Conservation (phyloP, 2,888 invertebrate species). For the Ditula angustiorana region DNA sequence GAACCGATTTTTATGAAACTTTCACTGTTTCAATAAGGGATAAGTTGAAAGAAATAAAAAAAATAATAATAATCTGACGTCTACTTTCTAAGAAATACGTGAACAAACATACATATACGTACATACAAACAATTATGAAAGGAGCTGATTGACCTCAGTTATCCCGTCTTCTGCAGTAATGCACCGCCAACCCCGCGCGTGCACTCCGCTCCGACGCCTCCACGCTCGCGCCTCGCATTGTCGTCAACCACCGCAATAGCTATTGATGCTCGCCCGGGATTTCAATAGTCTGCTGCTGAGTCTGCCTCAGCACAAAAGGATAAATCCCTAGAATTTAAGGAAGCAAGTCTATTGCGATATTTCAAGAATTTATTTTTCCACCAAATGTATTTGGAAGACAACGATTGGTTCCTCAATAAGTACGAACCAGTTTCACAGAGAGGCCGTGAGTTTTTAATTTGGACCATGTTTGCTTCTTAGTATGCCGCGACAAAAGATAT, state of each 20-base stretch:
- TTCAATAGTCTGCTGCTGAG: constrained; percentile 80
- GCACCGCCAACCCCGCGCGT: constrained; percentile 53
- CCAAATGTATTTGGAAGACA: no score
- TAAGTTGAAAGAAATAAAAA: no score
- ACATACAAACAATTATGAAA: neutral
- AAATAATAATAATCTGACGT: no score
- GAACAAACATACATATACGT: no score
- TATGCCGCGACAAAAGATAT: no score
- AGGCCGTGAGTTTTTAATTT: no score
- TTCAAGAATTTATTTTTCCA: constrained; percentile 46
- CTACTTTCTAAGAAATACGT: no score
- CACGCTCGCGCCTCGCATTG: constrained; percentile 46
- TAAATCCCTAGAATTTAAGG: constrained; percentile 66
- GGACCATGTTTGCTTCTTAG: no score
- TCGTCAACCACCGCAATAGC: constrained; percentile 83
- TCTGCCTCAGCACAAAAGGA: constrained; percentile 78
- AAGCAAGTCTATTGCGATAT: constrained; percentile 61
- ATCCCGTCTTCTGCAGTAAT: constrained; percentile 60
- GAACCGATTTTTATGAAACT: no score
- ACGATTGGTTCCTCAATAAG: no score
- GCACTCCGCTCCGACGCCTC: constrained; percentile 57
- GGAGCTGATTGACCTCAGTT: constrained; percentile 45
- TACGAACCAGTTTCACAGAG: no score
- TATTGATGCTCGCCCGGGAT: constrained; percentile 81
- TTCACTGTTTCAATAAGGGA: no score